These are phyloP conservation scores for Pseudonaja textilis DNA, from an alignment of 2,113 vertebrate genomes.

Conservation along the genomic window DNA sequence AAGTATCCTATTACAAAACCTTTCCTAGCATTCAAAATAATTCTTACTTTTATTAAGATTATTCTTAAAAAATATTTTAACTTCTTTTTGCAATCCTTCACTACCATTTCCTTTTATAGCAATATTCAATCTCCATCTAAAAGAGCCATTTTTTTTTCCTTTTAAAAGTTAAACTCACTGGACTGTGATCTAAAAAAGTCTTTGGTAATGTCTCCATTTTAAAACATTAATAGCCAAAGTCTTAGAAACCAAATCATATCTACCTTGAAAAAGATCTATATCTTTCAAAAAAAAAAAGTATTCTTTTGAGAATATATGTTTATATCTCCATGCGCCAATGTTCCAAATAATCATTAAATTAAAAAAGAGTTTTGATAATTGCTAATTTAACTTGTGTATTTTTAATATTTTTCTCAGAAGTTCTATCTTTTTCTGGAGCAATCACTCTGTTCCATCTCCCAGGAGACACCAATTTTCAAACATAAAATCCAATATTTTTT, in stretches of 20 bases:
- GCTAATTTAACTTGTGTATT: not conserved
- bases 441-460: not conserved
- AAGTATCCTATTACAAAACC: not conserved
- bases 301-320: not conserved
- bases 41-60: not conserved
- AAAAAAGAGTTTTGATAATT: not conserved
- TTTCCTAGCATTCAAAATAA: not conserved
- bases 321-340: not conserved
- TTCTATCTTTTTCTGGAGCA: not conserved
- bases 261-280: not conserved
- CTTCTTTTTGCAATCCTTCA: not conserved
- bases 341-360: not conserved
- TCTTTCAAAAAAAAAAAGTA: not conserved
- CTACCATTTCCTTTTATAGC: not conserved
- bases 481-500: not conserved
- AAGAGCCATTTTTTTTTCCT: not conserved
- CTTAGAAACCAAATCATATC: not conserved
- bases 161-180: not conserved
- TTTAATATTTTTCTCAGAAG: not conserved
- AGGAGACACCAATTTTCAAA: not conserved
- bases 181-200: not conserved
- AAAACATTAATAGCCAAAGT: not conserved
- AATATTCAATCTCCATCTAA: not conserved
- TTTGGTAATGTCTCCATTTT: not conserved
- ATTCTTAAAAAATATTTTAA: not conserved